Evolutionary conservation across 1,140 invertebrate species (phyloP), one percentile per base, ranked within the genome.

Genomic region (Monochamus saltuarius): DNA sequence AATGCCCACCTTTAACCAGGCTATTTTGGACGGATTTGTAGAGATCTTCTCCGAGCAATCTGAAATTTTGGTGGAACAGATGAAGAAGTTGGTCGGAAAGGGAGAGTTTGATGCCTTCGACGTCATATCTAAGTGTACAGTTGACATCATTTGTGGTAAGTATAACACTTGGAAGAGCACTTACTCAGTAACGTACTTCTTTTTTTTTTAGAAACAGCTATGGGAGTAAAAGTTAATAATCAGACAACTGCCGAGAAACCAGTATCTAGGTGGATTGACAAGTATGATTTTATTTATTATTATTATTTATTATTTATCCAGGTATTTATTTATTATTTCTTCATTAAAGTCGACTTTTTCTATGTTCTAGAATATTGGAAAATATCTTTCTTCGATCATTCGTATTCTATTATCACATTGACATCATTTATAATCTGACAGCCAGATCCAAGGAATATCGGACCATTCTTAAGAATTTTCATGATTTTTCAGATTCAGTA

Each of bases 1-100:
- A 3, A 86, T 88, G 4, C 89, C 90, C 7, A 84, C 89, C 7
- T 92, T 92, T 73, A 87, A 91, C 75, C 88, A 88, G 66, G 83
- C 83, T 60, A 87, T 92, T 56, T 76, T 92, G 6, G 84, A 91
- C 65, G 82, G 87, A 52, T 92, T 90, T 70, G 71, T 90, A 1
- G 81, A 83, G 7, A 80, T 89, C 8, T 89, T 92, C 68, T 87
- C 87, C 45, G 78, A 84, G 56, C 86, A 91, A 69, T 78, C 82
- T 4, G 64, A 78, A 11, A 78, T 85, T 14, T 74, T 92, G 59
- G 75, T 83, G 0, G 57, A 82, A n/a, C 79, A 83, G 34, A 73
- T 92, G 51, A 72, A 65, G 65, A 77, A 75, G 50, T 70, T 76
- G 68, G 59, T 76, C 16, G 69, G 73, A n/a, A 73, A 73, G 40